Conservation (phyloP, 2,113 vertebrate species). For the Lycaon pictus region DNA sequence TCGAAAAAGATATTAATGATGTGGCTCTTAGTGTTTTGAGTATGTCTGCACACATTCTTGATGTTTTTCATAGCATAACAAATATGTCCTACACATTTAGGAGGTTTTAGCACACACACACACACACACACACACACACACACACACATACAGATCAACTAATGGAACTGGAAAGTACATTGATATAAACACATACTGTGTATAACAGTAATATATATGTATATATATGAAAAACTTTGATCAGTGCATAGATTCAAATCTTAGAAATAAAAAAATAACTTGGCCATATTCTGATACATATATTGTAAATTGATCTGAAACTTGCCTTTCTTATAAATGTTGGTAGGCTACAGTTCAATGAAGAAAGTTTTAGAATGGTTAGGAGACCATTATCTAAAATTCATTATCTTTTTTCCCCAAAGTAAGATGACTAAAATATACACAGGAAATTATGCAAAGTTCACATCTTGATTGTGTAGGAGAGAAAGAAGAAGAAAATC, state of each 20-base stretch:
- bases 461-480: constrained; percentile 79
- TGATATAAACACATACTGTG: not conserved
- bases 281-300: not conserved
- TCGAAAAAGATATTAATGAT: not conserved
- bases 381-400: constrained; percentile 87
- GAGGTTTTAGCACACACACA: not conserved
- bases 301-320: constrained; percentile 67
- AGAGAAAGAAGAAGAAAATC: constrained; percentile 50
- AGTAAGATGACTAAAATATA: constrained; percentile 81
- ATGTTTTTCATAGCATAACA: not conserved
- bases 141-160: not conserved
- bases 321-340: constrained; percentile 78
- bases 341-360: constrained; percentile 81
- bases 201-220: not conserved
- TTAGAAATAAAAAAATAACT: not conserved
- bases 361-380: constrained; percentile 83
- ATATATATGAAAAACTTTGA: not conserved
- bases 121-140: not conserved
- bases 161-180: not conserved
- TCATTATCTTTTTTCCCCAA: constrained; percentile 76
- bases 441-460: constrained; percentile 84
- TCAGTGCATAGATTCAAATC: not conserved
- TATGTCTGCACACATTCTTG: not conserved
- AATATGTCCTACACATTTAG: not conserved
- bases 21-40: not conserved